Conservation (phyloP, 2,113 vertebrate genomes). For the Gorsachius goisagi region DNA sequence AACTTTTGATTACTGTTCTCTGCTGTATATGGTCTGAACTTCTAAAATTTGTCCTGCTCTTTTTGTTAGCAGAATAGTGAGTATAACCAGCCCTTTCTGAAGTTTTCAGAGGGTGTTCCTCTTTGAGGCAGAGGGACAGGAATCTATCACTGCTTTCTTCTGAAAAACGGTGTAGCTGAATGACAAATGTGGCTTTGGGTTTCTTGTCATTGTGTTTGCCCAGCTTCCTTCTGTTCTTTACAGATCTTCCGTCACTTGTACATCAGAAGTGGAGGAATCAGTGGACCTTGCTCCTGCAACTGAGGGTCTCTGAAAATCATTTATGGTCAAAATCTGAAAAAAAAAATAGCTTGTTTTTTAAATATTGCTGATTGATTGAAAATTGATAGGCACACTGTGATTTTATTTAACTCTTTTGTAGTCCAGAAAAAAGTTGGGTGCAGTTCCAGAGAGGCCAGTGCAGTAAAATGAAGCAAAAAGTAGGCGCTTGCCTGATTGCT, state of each 20-base stretch:
- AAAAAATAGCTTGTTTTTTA: background rate
- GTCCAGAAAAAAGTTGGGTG: background rate
- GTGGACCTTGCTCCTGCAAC: background rate
- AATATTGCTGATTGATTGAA: background rate
- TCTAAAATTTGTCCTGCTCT: background rate
- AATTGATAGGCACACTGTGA: background rate
- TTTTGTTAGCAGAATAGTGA: background rate
- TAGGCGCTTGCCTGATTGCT: background rate
- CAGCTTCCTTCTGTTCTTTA: background rate
- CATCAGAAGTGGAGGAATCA: background rate
- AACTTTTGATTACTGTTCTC: background rate
- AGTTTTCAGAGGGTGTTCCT: background rate
- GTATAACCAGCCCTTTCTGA: background rate
- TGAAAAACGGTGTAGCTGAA: background rate
- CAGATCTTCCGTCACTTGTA: background rate
- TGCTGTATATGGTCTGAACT: background rate
- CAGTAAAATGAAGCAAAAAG: background rate
- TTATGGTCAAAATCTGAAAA: background rate
- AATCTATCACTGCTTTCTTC: background rate
- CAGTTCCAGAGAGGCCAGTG: background rate
- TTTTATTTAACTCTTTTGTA: background rate
- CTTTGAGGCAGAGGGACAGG: background rate
- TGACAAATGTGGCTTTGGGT: background rate
- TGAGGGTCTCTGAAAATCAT: background rate
- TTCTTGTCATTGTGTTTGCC: background rate